Evolutionary conservation across 1,140 invertebrate species (phyloP), one percentile per base, ranked within the genome.

Genomic region (Drosophila sturtevanti): DNA sequence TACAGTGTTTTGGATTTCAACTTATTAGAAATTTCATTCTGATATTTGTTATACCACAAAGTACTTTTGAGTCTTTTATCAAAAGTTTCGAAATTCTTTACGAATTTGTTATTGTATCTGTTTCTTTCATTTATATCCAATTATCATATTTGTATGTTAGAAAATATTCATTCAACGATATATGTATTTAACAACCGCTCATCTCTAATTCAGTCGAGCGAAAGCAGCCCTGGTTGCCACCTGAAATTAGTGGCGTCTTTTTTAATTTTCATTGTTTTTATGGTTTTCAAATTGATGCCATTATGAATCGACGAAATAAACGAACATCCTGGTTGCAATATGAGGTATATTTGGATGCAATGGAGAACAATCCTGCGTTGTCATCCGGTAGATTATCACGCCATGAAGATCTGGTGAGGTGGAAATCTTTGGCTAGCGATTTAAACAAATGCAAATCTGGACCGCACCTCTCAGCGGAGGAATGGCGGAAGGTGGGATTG

Each of bases 261-360:
- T 74, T 66, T 27, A 73, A 73, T 60, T 74, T 41, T 44, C 22
- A 56, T 61, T 27, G 14, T 34, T 69, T 60, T 48, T 22, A 56
- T 68, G 77, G 16, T 60, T 63, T 27, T 34, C 0, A 58, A 41
- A 66, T 2, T 11, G 4, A 56, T 61, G 44, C 41, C 34, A 54
- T 52, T 63, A 91, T 91, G 90, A 85, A 89, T 61, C 54, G 91
- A 31, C 89, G 90, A 48, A 91, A 91, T 63, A 91, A 91, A 41
- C 81, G 90, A 16, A 91, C 90, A 7, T 91, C 90, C 6, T 79
- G 71, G 10, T 65, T 73, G 55, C 90, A 91, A 48, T 91, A 91
- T 44, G 77, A 89, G 56, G 81, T 90, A 60, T 91, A 89, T 31
- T 79, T 91, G 24, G 81, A 91, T 44, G 71, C 81, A 21, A 91